Evolutionary conservation across 2,888 invertebrate genomes (phyloP).

Genomic region (Tribolium freemani): DNA sequence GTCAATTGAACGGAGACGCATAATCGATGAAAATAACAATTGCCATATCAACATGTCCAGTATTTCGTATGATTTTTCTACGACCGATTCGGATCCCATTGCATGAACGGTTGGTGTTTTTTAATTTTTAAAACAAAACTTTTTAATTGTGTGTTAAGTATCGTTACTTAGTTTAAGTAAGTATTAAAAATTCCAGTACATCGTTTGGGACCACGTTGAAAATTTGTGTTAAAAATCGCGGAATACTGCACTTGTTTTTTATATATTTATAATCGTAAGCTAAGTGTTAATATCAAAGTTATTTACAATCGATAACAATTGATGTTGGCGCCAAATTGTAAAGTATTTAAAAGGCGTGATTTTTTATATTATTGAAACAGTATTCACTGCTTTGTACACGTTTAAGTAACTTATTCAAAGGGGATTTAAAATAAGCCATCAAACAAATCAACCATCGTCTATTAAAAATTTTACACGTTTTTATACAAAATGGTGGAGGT

Average conservation of each 20-base stretch:
- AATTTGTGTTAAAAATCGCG: slow-evolving; percentile 48
- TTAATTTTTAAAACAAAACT: slow-evolving; percentile 1
- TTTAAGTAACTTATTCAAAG: slow-evolving; percentile 31
- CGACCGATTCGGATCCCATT: slow-evolving; percentile 11
- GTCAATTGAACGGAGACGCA: slow-evolving; percentile 36
- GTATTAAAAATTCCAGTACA: slow-evolving; percentile 13
- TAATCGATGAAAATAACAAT: slow-evolving; percentile 39
- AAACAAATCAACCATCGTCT: slow-evolving; percentile 3
- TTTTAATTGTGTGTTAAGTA: slow-evolving; percentile 7
- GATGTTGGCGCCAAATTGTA: slow-evolving; percentile 23
- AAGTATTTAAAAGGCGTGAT: slow-evolving; percentile 27
- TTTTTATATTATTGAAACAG: slow-evolving; percentile 35
- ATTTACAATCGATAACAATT: slow-evolving; percentile 29
- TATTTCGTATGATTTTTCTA: slow-evolving; percentile 51
- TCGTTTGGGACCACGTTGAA: slow-evolving; percentile 52
- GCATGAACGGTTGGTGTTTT: slow-evolving; percentile 19
- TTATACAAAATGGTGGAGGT: slow-evolving; percentile 61
- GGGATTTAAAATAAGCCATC: slow-evolving; percentile 20
- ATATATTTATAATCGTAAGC: slow-evolving; percentile 20
- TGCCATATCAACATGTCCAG: slow-evolving; percentile 60
- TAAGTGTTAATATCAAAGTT: slow-evolving; percentile 31
- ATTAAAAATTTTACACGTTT: slow-evolving; percentile 45
- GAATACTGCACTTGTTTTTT: slow-evolving; percentile 55
- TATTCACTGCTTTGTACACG: slow-evolving; percentile 40
- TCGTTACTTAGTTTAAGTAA: slow-evolving; percentile 7